Base-by-base conservation (phyloP, 2,113 vertebrate species). In the Phocoena phocoena region DNA sequence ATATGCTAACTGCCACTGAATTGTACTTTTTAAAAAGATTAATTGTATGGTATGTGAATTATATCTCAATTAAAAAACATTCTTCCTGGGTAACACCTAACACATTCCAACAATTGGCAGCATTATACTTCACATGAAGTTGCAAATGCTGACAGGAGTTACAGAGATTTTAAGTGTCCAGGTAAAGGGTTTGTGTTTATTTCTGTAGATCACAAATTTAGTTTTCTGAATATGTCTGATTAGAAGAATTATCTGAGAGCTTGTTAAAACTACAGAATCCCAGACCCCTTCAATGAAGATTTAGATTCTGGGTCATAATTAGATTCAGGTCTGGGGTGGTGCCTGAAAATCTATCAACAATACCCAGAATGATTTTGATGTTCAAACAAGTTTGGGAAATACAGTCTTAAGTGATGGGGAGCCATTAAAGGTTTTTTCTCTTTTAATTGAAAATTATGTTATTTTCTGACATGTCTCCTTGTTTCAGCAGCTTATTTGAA, bases 401-500 rank as follows among this genome's bases (percentile, higher is more conserved):
- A 58, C 44, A 77, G 62, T 55, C 47, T 86, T 82, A 86, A 77
- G 62, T 62, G 38, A 96, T 50, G 26, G 18, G 47, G 12, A 88
- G 53, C 14, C 50, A 79, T 50, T 36, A n/a, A 93, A 17, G 28
- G 0, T 83, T 95, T 94, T 76, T 94, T 68, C 47, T 92, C 84
- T 93, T 92, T 81, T 79, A 80, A 95, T 41, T 74, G 38, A 91
- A 88, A 93, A 87, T 74, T 23, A 50, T 44, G 15, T 67, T 81
- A 76, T 95, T 96, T 97, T 88, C 63, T 95, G 50, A 94, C 92
- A 87, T 41, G 41, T 81, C 58, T 88, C 41, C 38, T 93, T 94
- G 50, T 80, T 87, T 96, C 62, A 79, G 74, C 47, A 90, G 36
- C 38, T 88, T 93, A 76, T 85, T 76, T 55, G 82, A 83, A 86